A percentile compares a stretch with the other conserved stretches of the same genome.
phyloP scores from a whole-genome alignment of 2,888 invertebrate genomes.

The Monoplex corrugatus region DNA sequence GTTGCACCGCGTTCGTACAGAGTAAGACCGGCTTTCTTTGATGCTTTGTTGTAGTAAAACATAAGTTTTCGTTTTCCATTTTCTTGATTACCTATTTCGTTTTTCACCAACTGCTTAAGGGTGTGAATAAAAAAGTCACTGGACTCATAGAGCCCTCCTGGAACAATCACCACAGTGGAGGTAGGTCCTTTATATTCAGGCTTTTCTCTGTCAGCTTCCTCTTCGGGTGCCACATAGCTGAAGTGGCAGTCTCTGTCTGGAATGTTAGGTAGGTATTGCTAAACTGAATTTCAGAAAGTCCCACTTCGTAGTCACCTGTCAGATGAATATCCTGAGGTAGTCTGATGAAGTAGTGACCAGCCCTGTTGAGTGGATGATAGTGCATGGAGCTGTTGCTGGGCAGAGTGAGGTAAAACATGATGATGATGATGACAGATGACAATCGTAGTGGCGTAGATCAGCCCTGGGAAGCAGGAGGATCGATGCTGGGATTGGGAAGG shows the following conservation, averaged over 20 bases:
- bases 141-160: not conserved
- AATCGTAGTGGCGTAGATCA: slow-evolving; percentile 1
- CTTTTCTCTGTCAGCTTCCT: not conserved
- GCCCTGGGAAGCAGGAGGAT: not conserved
- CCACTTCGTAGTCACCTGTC: slow-evolving; percentile 45
- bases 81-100: not conserved
- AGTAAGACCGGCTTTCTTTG: not conserved
- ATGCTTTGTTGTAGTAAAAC: not conserved
- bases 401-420: not conserved
- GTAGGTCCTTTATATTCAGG: no score
- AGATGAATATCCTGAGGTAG: not conserved
- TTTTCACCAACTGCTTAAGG: not conserved
- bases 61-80: not conserved
- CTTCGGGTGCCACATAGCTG: not conserved
- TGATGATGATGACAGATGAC: not conserved
- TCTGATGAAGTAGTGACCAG: slow-evolving; percentile 20
- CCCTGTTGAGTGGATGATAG: slow-evolving; percentile 20
- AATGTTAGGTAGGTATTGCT: not conserved
- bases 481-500: slow-evolving; percentile 48
- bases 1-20: not conserved
- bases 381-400: not conserved
- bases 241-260: not conserved
- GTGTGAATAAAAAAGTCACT: not conserved
- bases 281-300: not conserved
- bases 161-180: no score